phyloP scores from a whole-genome alignment of 2,888 invertebrate genomes.

The Prosopocoilus inquinatus region DNA sequence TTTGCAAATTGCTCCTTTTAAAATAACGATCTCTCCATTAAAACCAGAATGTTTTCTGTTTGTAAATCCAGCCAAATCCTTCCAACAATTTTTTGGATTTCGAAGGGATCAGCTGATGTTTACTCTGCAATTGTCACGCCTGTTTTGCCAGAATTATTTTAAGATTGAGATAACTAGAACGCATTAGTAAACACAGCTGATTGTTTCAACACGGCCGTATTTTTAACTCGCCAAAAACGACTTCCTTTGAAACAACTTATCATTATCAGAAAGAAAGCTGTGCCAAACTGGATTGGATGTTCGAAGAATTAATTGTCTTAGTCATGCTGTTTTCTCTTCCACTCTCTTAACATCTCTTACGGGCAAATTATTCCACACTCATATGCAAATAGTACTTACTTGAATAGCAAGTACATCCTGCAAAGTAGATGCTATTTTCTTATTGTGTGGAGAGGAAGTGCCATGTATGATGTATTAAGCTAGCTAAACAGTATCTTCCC shows the following conservation, averaged over 20 bases:
- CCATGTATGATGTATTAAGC: constrained; percentile 21
- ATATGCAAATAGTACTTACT: background rate
- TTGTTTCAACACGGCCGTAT: background rate
- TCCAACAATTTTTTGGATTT: background rate
- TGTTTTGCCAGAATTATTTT: background rate
- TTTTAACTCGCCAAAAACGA: background rate
- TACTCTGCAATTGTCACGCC: background rate
- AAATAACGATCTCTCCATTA: background rate
- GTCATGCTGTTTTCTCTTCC: background rate
- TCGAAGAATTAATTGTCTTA: background rate
- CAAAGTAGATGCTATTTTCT: constrained; percentile 4
- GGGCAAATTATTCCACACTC: background rate
- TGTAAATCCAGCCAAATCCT: background rate
- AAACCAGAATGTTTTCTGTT: background rate
- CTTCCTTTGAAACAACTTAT: too few relatives aligned
- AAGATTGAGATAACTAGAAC: background rate
- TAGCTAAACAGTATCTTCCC: constrained; percentile 30
- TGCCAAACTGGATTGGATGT: background rate
- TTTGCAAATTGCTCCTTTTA: background rate
- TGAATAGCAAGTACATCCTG: constrained; percentile 4
- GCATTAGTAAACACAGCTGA: background rate
- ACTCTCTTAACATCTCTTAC: background rate
- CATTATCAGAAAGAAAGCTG: too few relatives aligned
- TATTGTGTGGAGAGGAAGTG: constrained; percentile 26
- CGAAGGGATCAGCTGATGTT: background rate